These are phyloP conservation scores for Didymodactylos carnosus DNA, from an alignment of 2,888 invertebrate genomes.

Conservation along the genomic window DNA sequence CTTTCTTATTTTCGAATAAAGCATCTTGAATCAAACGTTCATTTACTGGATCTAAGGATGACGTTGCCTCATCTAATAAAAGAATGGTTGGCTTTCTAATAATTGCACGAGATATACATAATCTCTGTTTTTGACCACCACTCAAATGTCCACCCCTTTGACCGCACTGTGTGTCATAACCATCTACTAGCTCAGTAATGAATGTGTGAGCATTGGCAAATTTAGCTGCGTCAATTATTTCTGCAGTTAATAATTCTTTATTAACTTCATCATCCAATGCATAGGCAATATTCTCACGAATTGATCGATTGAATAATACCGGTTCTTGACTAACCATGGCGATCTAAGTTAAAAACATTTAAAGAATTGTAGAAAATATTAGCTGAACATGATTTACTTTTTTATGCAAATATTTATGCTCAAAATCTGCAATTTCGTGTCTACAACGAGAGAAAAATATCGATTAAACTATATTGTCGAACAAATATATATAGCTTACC, in stretches of 20 bases:
- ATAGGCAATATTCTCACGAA: slow-evolving; percentile 34
- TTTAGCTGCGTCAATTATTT: slow-evolving; percentile 21
- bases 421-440: slow-evolving; percentile 28
- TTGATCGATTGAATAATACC: slow-evolving; percentile 33
- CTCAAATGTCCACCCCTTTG: slow-evolving; percentile 34
- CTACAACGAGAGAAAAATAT: too few species aligned
- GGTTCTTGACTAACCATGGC: slow-evolving; percentile 36
- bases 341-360: slow-evolving; percentile 33
- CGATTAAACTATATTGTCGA: too few species aligned
- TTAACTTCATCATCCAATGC: slow-evolving; percentile 22
- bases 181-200: slow-evolving; percentile 32
- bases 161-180: slow-evolving; percentile 35
- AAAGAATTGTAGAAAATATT: slow-evolving; percentile 35
- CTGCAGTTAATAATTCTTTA: slow-evolving; percentile 12
- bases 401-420: slow-evolving; percentile 33
- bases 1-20: neutral
- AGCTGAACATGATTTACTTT: too few species aligned
- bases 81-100: neutral
- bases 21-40: neutral
- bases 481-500: too few species aligned
- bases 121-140: neutral
- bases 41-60: neutral
- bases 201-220: slow-evolving; percentile 36
- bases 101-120: neutral
- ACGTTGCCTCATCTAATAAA: neutral